Percentiles rank a stretch among this genome's conserved stretches.
Evolutionary conservation across 2,888 invertebrate genomes (phyloP).

Genomic region (Dryomyza anilis): DNA sequence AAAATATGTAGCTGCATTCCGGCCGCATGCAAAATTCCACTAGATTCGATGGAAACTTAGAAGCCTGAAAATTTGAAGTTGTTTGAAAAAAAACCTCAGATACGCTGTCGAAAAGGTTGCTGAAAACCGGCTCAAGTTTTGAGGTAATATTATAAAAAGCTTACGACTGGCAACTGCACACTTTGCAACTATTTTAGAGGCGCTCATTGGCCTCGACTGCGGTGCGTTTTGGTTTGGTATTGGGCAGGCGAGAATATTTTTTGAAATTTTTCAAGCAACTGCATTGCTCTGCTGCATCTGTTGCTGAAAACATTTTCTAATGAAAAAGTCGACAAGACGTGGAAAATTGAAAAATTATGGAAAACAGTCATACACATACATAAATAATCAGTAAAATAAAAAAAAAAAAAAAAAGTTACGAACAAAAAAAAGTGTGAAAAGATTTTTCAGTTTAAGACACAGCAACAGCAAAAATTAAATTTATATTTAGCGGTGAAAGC

Average conservation of each 20-base stretch:
- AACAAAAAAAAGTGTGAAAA: too few species aligned
- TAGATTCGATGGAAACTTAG: background rate
- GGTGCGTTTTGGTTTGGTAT: background rate
- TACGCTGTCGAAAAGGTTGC: background rate
- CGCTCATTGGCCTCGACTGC: background rate
- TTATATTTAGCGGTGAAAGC: too few species aligned
- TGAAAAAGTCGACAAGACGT: constrained; percentile 18
- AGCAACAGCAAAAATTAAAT: too few species aligned
- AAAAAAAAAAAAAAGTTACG: too few species aligned
- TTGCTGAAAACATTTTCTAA: background rate
- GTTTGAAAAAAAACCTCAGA: background rate
- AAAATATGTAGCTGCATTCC: constrained; percentile 8
- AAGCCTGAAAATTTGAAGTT: background rate
- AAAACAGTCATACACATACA: constrained; percentile 24
- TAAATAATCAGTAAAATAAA: too few species aligned
- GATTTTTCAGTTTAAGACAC: too few species aligned
- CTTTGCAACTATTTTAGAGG: constrained; percentile 8
- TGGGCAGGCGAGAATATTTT: background rate
- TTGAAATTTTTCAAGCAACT: background rate
- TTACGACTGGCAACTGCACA: constrained; percentile 12
- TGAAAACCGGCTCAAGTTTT: background rate
- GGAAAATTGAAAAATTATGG: constrained; percentile 27
- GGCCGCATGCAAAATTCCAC: constrained; percentile 9
- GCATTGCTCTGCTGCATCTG: background rate
- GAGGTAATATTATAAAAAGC: constrained; percentile 10